Evolutionary conservation across 1,140 invertebrate genomes (phyloP).

Genomic region (Magallana gigas): DNA sequence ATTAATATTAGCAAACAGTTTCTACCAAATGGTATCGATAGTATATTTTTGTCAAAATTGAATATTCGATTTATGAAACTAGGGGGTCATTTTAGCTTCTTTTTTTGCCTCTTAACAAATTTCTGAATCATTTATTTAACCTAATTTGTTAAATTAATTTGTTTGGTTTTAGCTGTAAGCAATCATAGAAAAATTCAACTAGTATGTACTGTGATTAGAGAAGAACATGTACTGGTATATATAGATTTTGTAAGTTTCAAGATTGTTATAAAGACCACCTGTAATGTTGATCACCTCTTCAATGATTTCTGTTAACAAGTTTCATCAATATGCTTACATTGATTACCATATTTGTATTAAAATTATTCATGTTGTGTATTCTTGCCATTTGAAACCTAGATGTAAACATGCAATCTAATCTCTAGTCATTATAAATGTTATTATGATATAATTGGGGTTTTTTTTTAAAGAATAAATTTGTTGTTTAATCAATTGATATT

Average conservation of each 20-base stretch:
- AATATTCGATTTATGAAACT: too few relatives aligned
- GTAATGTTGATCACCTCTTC: background rate
- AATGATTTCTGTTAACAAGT: background rate
- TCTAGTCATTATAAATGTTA: constrained; percentile 7
- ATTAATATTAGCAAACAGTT: too few relatives aligned
- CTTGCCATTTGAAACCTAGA: background rate
- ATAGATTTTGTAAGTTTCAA: background rate
- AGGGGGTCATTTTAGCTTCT: too few relatives aligned
- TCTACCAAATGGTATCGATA: too few relatives aligned
- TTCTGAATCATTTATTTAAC: too few relatives aligned
- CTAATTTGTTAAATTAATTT: too few relatives aligned
- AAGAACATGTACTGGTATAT: too few relatives aligned
- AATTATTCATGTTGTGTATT: background rate
- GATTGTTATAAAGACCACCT: background rate
- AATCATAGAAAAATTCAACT: too few relatives aligned
- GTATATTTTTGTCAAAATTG: too few relatives aligned
- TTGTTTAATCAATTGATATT: background rate
- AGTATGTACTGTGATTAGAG: too few relatives aligned
- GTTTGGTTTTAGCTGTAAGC: too few relatives aligned
- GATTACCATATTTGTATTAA: background rate
- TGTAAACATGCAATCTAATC: background rate
- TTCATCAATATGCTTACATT: background rate
- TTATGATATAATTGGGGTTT: background rate
- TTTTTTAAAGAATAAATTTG: background rate
- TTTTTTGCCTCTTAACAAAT: too few relatives aligned